Evolutionary conservation across 2,888 invertebrate genomes (phyloP).

Genomic region (Apamea anceps): DNA sequence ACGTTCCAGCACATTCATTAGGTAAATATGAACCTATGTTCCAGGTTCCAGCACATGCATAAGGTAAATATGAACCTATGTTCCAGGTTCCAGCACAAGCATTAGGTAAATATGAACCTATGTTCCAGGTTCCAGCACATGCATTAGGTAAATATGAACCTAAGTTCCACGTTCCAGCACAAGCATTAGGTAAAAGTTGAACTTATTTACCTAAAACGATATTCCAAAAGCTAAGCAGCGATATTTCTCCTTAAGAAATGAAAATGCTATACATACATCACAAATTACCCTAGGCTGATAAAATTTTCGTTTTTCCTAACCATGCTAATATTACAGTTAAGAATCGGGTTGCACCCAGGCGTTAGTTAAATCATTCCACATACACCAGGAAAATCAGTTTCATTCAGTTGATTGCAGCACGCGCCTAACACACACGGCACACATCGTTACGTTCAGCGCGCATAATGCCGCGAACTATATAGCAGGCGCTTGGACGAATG

Average conservation of each 20-base stretch:
- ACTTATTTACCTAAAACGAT: background rate
- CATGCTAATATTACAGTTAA: no score
- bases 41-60: background rate
- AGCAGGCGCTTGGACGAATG: constrained; percentile 59
- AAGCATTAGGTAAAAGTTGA: background rate
- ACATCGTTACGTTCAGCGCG: constrained; percentile 53
- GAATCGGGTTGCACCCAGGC: background rate
- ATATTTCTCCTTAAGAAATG: background rate
- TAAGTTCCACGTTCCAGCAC: background rate
- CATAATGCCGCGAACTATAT: constrained; percentile 54
- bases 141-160: background rate
- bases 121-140: background rate
- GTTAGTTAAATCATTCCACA: background rate
- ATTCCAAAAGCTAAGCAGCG: background rate
- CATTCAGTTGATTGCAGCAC: constrained; percentile 37
- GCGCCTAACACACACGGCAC: constrained; percentile 49
- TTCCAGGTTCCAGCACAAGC: background rate
- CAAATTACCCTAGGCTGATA: no score
- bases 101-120: background rate
- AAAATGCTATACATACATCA: background rate
- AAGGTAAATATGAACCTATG: background rate
- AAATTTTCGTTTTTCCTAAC: no score
- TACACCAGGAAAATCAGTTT: constrained; percentile 4
- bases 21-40: background rate
- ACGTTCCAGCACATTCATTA: background rate